phyloP scores from a whole-genome alignment of 1,140 invertebrate genomes.

The Ceratosolen fusciceps region DNA sequence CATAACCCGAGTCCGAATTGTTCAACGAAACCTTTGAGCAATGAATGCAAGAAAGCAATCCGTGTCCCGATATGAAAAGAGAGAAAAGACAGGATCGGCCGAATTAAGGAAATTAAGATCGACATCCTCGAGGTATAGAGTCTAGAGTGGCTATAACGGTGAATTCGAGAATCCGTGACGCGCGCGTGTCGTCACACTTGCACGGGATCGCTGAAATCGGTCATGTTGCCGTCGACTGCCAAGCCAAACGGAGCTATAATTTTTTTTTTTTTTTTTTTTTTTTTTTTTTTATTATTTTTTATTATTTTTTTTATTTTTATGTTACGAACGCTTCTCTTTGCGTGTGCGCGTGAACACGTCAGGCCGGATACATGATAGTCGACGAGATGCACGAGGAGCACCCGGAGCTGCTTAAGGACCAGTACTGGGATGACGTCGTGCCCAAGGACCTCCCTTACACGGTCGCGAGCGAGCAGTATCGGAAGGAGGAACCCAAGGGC shows the following conservation, averaged over 20 bases:
- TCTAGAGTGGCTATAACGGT: neutral
- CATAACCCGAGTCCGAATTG: too few species aligned
- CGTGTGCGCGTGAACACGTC: conserved; percentile 9
- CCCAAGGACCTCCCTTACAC: conserved; percentile 90
- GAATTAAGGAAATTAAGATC: conserved; percentile 9
- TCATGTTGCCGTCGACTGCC: neutral
- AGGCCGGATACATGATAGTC: conserved; percentile 92
- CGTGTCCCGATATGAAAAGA: too few species aligned
- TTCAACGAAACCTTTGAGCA: too few species aligned
- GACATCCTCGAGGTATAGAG: neutral
- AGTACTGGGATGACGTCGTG: conserved; percentile 93
- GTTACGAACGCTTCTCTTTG: neutral
- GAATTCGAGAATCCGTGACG: neutral
- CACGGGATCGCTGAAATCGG: neutral
- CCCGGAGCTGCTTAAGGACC: conserved; percentile 88
- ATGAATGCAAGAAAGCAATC: too few species aligned
- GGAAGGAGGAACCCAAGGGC: conserved; percentile 84
- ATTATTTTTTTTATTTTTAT: too few species aligned
- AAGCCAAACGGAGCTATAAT: neutral
- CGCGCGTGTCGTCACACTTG: neutral
- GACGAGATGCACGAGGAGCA: conserved; percentile 94
- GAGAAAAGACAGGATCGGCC: neutral
- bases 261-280: too few species aligned
- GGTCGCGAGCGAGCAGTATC: conserved; percentile 86
- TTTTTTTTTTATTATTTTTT: too few species aligned